A percentile compares a stretch with the other conserved stretches of the same genome.
phyloP scores from a whole-genome alignment of 2,888 invertebrate species.

The Acleris sparsana region DNA sequence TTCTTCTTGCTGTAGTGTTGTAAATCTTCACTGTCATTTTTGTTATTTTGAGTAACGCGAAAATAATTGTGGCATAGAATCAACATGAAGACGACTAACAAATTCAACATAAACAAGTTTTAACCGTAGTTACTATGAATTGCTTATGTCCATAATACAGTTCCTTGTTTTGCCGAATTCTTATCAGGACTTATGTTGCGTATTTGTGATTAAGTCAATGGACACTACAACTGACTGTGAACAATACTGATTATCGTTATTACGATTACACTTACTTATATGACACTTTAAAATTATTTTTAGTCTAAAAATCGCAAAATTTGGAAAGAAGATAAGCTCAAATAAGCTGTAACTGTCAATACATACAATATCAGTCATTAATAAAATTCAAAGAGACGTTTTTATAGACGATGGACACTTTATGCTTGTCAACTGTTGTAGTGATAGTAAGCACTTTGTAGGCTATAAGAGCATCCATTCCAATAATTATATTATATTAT shows the following conservation, averaged over 20 bases:
- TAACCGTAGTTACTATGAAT: slow-evolving; percentile 21
- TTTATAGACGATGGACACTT: no score
- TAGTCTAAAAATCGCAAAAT: slow-evolving; percentile 11
- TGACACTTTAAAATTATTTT: slow-evolving; percentile 2
- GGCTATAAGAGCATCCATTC: no score
- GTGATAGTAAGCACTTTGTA: no score
- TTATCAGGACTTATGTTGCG: neutral
- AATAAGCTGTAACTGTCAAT: slow-evolving; percentile 32
- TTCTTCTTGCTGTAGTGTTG: slow-evolving; percentile 69
- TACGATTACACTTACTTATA: no score
- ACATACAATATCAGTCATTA: slow-evolving; percentile 30
- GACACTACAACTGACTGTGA: neutral
- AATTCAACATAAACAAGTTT: slow-evolving; percentile 30
- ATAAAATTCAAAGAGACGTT: no score
- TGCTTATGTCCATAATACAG: slow-evolving; percentile 24
- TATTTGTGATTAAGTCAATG: neutral
- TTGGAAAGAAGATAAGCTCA: slow-evolving; percentile 28
- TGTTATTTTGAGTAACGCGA: slow-evolving; percentile 67
- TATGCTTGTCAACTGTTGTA: no score
- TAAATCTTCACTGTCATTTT: slow-evolving; percentile 68
- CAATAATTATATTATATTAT: no score
- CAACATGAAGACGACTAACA: slow-evolving; percentile 70
- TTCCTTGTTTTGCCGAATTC: slow-evolving; percentile 10
- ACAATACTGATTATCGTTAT: neutral
- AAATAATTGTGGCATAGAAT: slow-evolving; percentile 81